Conservation (phyloP, 2,888 invertebrate species). For the Caprella mutica region DNA sequence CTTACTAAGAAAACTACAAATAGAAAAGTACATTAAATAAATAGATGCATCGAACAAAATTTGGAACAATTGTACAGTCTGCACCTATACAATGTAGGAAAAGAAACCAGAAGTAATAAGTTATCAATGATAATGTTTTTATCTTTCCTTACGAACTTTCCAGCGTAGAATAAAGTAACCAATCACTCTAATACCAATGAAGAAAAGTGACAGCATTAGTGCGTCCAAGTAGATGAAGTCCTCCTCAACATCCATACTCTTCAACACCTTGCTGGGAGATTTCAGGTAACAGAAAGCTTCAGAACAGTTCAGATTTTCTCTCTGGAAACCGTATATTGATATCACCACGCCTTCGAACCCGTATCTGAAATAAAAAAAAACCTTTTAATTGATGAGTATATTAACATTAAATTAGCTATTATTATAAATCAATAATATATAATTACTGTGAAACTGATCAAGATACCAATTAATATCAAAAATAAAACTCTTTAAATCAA, state of each 20-base stretch:
- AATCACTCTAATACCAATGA: conserved; percentile 62
- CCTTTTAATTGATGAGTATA: not conserved
- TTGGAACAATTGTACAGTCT: too few relatives aligned
- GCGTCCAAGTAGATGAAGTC: conserved; percentile 68
- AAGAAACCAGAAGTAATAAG: too few relatives aligned
- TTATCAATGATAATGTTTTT: too few relatives aligned
- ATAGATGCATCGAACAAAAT: too few relatives aligned
- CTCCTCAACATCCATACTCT: conserved; percentile 60
- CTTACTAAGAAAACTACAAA: too few relatives aligned
- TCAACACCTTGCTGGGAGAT: conserved; percentile 64
- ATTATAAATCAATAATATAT: too few relatives aligned
- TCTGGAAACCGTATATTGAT: conserved; percentile 65
- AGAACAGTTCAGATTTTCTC: conserved; percentile 68
- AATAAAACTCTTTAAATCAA: not conserved
- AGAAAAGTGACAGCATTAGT: conserved; percentile 64
- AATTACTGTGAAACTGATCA: too few relatives aligned
- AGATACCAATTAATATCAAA: not conserved
- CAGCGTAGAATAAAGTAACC: conserved; percentile 76
- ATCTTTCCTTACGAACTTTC: too few relatives aligned
- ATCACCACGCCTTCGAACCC: conserved; percentile 81
- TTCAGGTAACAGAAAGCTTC: conserved; percentile 73
- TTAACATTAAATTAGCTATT: not conserved
- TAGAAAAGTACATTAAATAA: too few relatives aligned
- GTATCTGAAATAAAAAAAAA: conserved; percentile 48
- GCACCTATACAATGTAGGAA: too few relatives aligned